Evolutionary conservation across 2,888 invertebrate species (phyloP), one percentile per base, ranked within the genome.

Genomic region (Lepidochrysops patricia): DNA sequence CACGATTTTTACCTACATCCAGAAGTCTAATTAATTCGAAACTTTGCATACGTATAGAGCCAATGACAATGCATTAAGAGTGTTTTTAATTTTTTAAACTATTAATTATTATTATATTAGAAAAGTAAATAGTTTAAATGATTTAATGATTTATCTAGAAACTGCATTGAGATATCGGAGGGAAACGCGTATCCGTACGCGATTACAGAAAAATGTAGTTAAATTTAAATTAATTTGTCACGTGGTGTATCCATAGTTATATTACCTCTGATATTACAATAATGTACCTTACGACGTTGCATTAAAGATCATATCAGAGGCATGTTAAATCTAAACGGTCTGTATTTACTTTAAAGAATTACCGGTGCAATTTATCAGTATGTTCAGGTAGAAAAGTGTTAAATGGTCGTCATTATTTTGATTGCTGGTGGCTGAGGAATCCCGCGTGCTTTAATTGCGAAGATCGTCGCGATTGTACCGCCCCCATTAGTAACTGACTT

Each of bases 351-450:
- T 43, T 19, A 43, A 26, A 26, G 25, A 9, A 19, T 29, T 29
- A 54, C 54, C 19, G 54, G 15, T 19, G 19, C 29, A 32, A 32
- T 32, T 77, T 80, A 84, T 82, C 78, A 67, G 75, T 81, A 80
- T 82, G 78, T 75, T 63, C 61, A 68, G 67, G 75, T 75, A 75
- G 73, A 75, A 82, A 78, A 82, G 87, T 87, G 86, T 85, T 86
- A 85, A 86, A 87, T 87, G 71, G 84, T 69, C 32, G 75, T 73
- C 79, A 87, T 87, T 86, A 87, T 76, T 70, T 73, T 73, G 75
- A 79, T 75, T 78, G 80, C 77, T 52, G 52, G 78, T 78, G 77
- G 74, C 77, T 66, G 57, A 68, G 78, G 84, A 80, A 81, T 84
- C 77, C 48, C 57, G 75, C 71, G 68, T 74, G 75, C 71, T 78